Evolutionary conservation across 2,888 invertebrate species (phyloP).

Genomic region (Ptychoptera contaminata): DNA sequence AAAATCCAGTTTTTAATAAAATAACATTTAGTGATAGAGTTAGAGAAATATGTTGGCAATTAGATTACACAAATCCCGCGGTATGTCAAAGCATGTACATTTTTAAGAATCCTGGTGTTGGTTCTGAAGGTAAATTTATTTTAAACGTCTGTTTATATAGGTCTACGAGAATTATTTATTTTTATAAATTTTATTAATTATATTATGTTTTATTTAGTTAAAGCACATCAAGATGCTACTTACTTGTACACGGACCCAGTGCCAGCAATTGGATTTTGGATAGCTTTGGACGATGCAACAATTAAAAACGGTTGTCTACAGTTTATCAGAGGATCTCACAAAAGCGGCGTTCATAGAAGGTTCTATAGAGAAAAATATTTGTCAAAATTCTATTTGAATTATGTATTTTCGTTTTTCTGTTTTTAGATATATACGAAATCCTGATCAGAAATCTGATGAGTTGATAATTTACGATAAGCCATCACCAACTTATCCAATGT

Average conservation of each 20-base stretch:
- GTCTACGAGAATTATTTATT: neutral
- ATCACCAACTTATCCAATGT: constrained; percentile 51
- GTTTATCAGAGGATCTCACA: constrained; percentile 85
- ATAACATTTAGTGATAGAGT: constrained; percentile 74
- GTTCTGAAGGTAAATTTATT: constrained; percentile 59
- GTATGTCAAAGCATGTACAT: constrained; percentile 96
- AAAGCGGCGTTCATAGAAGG: constrained; percentile 59
- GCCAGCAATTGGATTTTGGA: constrained; percentile 80
- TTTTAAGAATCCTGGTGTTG: constrained; percentile 85
- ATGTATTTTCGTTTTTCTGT: constrained; percentile 13
- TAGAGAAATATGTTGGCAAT: constrained; percentile 52
- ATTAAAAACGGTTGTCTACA: constrained; percentile 88
- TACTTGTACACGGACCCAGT: constrained; percentile 76
- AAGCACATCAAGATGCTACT: constrained; percentile 72
- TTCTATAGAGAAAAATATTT: constrained; percentile 9
- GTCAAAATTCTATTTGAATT: neutral
- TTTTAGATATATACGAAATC: constrained; percentile 43
- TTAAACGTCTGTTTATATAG: neutral
- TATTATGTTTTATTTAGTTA: constrained; percentile 31
- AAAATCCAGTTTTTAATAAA: constrained; percentile 64
- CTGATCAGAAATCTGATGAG: constrained; percentile 42
- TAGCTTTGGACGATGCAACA: constrained; percentile 88
- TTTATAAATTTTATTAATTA: neutral
- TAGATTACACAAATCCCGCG: constrained; percentile 64
- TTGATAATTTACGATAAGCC: constrained; percentile 53